phyloP scores from a whole-genome alignment of 1,140 invertebrate species.

The Tyrophagus putrescentiae region DNA sequence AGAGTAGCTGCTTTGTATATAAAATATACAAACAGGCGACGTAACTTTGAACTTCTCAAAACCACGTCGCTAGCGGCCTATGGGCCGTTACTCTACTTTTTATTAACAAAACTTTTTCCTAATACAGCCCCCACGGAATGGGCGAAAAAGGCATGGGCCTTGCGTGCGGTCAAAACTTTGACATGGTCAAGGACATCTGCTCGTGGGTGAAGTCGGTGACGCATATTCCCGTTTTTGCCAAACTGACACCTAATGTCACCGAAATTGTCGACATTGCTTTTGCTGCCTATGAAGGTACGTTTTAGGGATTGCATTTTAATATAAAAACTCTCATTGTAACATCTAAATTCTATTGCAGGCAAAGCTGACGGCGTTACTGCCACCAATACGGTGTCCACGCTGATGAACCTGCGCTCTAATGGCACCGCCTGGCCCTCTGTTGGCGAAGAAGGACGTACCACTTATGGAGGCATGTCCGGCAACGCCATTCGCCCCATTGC shows the following conservation, averaged over 20 bases:
- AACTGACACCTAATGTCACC: conserved; percentile 94
- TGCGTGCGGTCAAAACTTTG: conserved; percentile 76
- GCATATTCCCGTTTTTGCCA: conserved; percentile 93
- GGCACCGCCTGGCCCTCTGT: conserved; percentile 78
- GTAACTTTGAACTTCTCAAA: too few relatives aligned
- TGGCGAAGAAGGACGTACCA: conserved; percentile 62
- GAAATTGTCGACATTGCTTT: conserved; percentile 71
- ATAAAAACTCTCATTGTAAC: conserved; percentile 40
- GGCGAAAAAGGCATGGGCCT: conserved; percentile 92
- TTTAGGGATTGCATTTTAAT: background rate
- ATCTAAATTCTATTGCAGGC: conserved; percentile 52
- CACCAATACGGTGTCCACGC: conserved; percentile 84
- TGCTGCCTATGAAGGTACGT: conserved; percentile 69
- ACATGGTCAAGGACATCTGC: conserved; percentile 76
- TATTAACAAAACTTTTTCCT: background rate
- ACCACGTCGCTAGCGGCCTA: too few relatives aligned
- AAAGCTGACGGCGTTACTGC: conserved; percentile 85
- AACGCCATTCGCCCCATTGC: conserved; percentile 88
- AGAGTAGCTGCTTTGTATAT: too few relatives aligned
- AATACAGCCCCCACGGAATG: conserved; percentile 95
- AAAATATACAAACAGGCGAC: too few relatives aligned
- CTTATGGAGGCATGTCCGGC: conserved; percentile 90
- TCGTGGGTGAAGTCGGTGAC: conserved; percentile 68
- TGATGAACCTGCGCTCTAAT: conserved; percentile 71
- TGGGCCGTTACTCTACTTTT: too few relatives aligned